These are phyloP conservation scores for Raja brachyura DNA, from an alignment of 2,113 vertebrate genomes.

Conservation along the genomic window DNA sequence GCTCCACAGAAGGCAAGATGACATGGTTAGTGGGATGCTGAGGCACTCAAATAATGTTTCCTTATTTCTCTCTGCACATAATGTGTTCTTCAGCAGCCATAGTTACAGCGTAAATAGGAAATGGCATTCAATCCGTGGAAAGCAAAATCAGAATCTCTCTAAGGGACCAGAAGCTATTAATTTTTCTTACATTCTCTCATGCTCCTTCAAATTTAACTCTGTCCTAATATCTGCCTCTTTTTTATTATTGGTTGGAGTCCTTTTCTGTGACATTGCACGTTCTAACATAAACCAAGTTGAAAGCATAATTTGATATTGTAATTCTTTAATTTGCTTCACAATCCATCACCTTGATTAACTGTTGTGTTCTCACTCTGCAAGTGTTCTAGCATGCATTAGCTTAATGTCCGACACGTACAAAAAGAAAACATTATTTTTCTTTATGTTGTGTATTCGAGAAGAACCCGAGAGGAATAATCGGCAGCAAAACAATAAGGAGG, in stretches of 20 bases:
- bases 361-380: not conserved
- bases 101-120: not conserved
- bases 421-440: not conserved
- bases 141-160: not conserved
- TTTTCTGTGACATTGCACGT: not conserved
- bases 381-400: not conserved
- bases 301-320: not conserved
- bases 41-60: not conserved
- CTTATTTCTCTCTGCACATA: no score
- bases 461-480: not conserved
- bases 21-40: not conserved
- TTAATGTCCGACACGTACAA: not conserved
- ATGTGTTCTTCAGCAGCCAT: not conserved
- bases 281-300: not conserved
- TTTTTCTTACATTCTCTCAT: not conserved
- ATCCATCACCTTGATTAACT: slow-evolving; percentile 3
- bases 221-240: not conserved
- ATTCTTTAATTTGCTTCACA: not conserved
- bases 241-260: not conserved
- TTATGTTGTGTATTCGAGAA: not conserved
- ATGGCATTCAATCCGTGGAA: not conserved
- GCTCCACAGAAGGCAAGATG: not conserved
- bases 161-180: not conserved
- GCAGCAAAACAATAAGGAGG: not conserved
- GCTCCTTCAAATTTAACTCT: not conserved